Base-by-base conservation (phyloP, 2,888 invertebrate species). In the Ectemnius cavifrons region DNA sequence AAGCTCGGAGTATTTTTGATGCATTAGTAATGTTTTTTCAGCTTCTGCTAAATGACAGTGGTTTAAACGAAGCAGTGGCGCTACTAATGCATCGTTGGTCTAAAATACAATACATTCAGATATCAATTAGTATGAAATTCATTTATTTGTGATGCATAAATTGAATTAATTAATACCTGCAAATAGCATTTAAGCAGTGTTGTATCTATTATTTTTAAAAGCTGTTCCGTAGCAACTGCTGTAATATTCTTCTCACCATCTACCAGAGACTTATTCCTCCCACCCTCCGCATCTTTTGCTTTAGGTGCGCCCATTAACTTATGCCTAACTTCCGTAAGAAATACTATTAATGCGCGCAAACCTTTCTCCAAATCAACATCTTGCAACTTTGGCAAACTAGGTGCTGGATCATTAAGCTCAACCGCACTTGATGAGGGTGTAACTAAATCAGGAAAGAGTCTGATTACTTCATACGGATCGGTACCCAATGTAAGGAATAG, bases 161-260 rank as follows among this genome's bases (percentile, higher is more conserved):
- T 71, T 45, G 20, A 58, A 63, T 60, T 57, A 18, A 27, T 46
- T 13, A 8, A 0, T 91, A 96, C 97, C 94, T 97, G 96, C 72
- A 99, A 93, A 92, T 99, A 99, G 89, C 99, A 99, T 91, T 99
- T 99, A 11, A 99, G 92, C 64, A 99, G 92, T 0, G 99, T 99
- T 0, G 99, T 99, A 89, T 99, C 99, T 73, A 99, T 98, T 68
- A 99, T 96, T 91, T 98, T 98, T 73, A 98, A 91, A 37, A 97
- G 91, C 80, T 94, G 94, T 77, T 94, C 93, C 11, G 93, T 94
- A 0, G 94, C 92, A 49, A 90, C 87, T 49, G 86, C 85, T 0
- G 90, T 87, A 87, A 90, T 90, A 62, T 91, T 92, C 64, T 86
- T 89, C 62, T 87, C 86, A 64, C 81, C 82, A 62, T 83, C 83